phyloP scores from a whole-genome alignment of 2,888 invertebrate species.

The Drosophila nigritarsus region DNA sequence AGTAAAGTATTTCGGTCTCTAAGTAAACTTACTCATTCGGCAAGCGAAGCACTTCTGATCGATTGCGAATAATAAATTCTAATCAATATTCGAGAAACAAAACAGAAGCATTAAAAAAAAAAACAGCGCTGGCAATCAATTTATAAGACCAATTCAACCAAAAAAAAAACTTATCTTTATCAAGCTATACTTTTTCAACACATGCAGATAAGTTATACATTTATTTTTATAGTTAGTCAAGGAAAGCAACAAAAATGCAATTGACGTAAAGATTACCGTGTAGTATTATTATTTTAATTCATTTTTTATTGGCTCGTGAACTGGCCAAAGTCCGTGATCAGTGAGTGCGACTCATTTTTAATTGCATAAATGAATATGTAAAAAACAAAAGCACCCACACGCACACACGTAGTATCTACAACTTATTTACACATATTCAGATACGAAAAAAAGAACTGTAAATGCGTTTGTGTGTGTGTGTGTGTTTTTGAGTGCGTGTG shows the following conservation, averaged over 20 bases:
- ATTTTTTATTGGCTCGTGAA: slow-evolving; percentile 19
- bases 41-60: slow-evolving; percentile 14
- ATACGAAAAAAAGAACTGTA: slow-evolving; percentile 1
- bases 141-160: neutral
- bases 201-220: slow-evolving; percentile 29
- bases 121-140: neutral
- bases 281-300: neutral
- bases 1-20: slow-evolving; percentile 2
- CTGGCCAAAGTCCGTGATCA: slow-evolving; percentile 52
- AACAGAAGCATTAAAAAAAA: neutral
- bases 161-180: neutral
- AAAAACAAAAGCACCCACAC: neutral
- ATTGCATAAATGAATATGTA: slow-evolving; percentile 8
- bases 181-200: neutral
- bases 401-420: slow-evolving; percentile 6
- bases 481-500: slow-evolving; percentile 5
- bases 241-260: slow-evolving; percentile 17
- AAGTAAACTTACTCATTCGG: slow-evolving; percentile 22
- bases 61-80: slow-evolving; percentile 24
- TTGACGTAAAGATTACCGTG: slow-evolving; percentile 27
- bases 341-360: slow-evolving; percentile 22
- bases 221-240: neutral
- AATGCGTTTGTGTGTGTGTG: neutral
- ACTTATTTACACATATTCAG: slow-evolving; percentile 43
- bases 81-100: slow-evolving; percentile 6